A percentile compares a stretch with the other conserved stretches of the same genome.
phyloP scores from a whole-genome alignment of 35 echinoderm and acorn worm species.

The Patiria miniata region DNA sequence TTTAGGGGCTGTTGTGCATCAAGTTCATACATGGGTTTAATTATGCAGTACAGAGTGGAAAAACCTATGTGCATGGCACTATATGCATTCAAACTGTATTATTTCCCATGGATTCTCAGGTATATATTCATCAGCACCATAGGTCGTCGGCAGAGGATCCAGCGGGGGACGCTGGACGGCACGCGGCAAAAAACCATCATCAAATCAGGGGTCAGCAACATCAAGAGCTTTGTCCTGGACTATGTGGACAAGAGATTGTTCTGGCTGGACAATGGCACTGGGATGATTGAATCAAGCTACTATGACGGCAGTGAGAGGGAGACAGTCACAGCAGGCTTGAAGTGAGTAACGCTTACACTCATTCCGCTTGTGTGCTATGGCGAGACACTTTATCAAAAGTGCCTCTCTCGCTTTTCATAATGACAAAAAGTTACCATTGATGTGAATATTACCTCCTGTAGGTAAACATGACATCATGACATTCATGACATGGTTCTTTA shows the following conservation, averaged over 20 bases:
- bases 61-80: too few relatives aligned
- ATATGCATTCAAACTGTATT: too few relatives aligned
- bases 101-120: constrained; percentile 1
- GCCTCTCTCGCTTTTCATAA: too few relatives aligned
- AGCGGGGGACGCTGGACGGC: constrained; percentile 64
- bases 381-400: too few relatives aligned
- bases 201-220: constrained; percentile 25
- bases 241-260: constrained; percentile 78
- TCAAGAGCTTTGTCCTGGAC: constrained; percentile 71
- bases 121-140: constrained; percentile 75
- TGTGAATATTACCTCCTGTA: too few relatives aligned
- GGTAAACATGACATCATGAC: too few relatives aligned
- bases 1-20: too few relatives aligned
- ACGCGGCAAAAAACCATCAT: constrained; percentile 28
- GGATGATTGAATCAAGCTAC: constrained; percentile 70
- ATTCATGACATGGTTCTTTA: too few relatives aligned
- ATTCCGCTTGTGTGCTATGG: too few relatives aligned
- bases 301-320: constrained; percentile 60
- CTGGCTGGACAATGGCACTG: constrained; percentile 77
- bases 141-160: constrained; percentile 54
- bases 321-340: constrained; percentile 39
- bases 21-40: too few relatives aligned
- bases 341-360: constrained; percentile 53
- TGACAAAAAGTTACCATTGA: too few relatives aligned
- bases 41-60: too few relatives aligned